A percentile compares a stretch with the other conserved stretches of the same genome.
phyloP scores from a whole-genome alignment of 1,140 invertebrate species.

The Macrobrachium rosenbergii region DNA sequence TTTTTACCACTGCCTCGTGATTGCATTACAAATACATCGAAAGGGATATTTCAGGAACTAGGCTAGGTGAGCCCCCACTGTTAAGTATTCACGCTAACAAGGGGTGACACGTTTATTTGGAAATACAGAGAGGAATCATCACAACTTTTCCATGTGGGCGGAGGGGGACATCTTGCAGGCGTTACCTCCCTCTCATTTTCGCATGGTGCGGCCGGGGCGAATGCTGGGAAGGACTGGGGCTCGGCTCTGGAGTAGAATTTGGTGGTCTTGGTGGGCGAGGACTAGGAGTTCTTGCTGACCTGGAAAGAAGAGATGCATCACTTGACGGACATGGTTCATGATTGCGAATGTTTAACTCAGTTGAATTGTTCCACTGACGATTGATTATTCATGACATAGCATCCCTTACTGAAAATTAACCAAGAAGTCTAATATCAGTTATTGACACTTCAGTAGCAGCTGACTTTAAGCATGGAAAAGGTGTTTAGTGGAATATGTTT shows the following conservation, averaged over 20 bases:
- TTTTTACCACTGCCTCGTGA: too few relatives aligned
- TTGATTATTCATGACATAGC: too few relatives aligned
- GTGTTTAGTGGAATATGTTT: too few relatives aligned
- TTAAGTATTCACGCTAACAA: neutral
- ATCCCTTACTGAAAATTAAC: too few relatives aligned
- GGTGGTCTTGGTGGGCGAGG: constrained; percentile 49
- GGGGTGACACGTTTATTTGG: too few relatives aligned
- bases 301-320: neutral
- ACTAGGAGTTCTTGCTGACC: constrained; percentile 54
- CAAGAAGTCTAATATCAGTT: too few relatives aligned
- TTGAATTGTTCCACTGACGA: neutral
- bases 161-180: neutral
- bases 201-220: constrained; percentile 47
- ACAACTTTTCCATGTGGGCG: neutral
- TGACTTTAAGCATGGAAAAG: too few relatives aligned
- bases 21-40: too few relatives aligned
- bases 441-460: too few relatives aligned
- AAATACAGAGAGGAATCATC: neutral
- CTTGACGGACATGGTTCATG: neutral
- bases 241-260: constrained; percentile 34
- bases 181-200: constrained; percentile 53
- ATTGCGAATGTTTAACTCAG: neutral
- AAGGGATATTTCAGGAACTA: too few relatives aligned
- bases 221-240: constrained; percentile 37
- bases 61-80: too few relatives aligned